Conservation (phyloP, 2,888 invertebrate genomes). For the Eupithecia inturbata region DNA sequence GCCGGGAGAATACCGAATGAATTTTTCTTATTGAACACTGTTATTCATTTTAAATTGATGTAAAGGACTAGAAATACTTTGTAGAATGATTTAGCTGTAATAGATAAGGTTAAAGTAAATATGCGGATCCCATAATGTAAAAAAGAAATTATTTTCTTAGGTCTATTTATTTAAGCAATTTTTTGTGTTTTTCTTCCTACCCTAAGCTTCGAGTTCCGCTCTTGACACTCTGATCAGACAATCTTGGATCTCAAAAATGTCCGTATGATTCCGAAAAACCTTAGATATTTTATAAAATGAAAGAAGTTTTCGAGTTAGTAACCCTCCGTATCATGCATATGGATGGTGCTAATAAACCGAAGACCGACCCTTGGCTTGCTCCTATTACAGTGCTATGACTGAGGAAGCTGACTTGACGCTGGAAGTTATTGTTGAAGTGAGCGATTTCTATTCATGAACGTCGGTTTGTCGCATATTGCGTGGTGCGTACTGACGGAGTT, state of each 20-base stretch:
- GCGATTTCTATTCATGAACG: constrained; percentile 78
- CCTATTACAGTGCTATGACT: constrained; percentile 57
- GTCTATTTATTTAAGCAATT: constrained; percentile 11
- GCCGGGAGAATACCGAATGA: not conserved
- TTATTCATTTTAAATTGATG: not conserved
- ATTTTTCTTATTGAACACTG: not conserved
- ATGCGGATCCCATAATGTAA: constrained; percentile 20
- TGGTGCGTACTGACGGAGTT: constrained; percentile 39
- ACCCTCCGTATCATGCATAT: constrained; percentile 54
- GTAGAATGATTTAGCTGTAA: not conserved
- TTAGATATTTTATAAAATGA: constrained; percentile 33
- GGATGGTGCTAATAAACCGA: constrained; percentile 60
- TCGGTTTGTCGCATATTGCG: constrained; percentile 56
- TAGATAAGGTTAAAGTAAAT: not conserved
- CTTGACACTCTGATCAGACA: not conserved
- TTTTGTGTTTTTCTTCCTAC: not conserved
- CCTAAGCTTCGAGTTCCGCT: not conserved
- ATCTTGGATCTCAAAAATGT: constrained; percentile 25
- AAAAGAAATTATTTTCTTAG: constrained; percentile 23
- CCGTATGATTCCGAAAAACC: constrained; percentile 24
- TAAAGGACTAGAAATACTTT: not conserved
- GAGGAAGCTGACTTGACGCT: constrained; percentile 52
- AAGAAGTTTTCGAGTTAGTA: constrained; percentile 34
- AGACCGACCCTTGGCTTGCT: constrained; percentile 42
- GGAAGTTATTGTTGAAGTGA: constrained; percentile 69